Evolutionary conservation across 2,888 invertebrate genomes (phyloP).

Genomic region (Nebria brevicollis): DNA sequence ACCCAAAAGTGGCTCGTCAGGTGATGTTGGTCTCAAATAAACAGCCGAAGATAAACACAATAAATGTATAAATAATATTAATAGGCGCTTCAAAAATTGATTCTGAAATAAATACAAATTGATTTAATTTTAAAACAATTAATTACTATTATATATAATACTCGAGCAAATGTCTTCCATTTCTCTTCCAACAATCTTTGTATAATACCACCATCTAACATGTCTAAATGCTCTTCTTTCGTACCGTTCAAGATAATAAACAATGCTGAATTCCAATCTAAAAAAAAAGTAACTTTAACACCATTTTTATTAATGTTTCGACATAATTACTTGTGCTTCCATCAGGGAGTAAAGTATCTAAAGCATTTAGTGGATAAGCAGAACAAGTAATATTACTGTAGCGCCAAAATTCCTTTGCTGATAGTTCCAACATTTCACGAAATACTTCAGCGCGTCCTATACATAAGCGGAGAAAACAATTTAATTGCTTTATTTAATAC

Average conservation of each 20-base stretch:
- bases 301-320: background rate
- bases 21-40: slow-evolving; percentile 84
- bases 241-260: slow-evolving; percentile 98
- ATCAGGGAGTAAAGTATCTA: slow-evolving; percentile 94
- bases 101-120: slow-evolving; percentile 68
- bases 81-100: slow-evolving; percentile 91
- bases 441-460: slow-evolving; percentile 91
- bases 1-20: slow-evolving; percentile 66
- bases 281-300: slow-evolving; percentile 50
- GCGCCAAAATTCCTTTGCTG: slow-evolving; percentile 95
- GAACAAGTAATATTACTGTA: slow-evolving; percentile 99
- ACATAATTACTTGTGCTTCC: slow-evolving; percentile 87
- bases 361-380: slow-evolving; percentile 94
- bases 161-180: slow-evolving; percentile 98
- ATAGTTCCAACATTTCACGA: slow-evolving; percentile 96
- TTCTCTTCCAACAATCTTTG: slow-evolving; percentile 97
- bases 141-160: slow-evolving; percentile 56
- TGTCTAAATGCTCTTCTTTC: slow-evolving; percentile 97
- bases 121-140: slow-evolving; percentile 15
- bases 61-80: slow-evolving; percentile 88
- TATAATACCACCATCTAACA: slow-evolving; percentile 98
- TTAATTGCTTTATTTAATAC: background rate
- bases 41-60: slow-evolving; percentile 89
- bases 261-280: slow-evolving; percentile 98
- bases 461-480: background rate